phyloP scores from a whole-genome alignment of 2,797 vertebrate genomes.

The Squalus acanthias region DNA sequence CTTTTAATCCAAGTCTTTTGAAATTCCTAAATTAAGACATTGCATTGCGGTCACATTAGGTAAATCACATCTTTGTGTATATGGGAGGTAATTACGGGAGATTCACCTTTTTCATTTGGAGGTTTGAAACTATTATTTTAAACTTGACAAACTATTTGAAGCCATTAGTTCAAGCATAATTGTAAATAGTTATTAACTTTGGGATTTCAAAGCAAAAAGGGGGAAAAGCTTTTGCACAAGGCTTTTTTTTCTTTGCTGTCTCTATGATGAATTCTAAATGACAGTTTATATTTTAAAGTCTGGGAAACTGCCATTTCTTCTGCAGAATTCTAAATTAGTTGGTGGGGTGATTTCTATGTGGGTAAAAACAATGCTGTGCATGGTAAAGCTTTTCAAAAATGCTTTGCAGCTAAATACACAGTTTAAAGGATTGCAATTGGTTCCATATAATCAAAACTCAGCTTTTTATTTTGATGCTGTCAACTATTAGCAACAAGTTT shows the following conservation, averaged over 20 bases:
- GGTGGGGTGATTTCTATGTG: too few species aligned
- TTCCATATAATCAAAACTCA: too few species aligned
- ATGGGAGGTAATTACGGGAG: background rate
- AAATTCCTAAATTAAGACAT: background rate
- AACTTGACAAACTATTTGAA: background rate
- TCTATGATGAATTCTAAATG: too few species aligned
- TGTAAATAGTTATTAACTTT: background rate
- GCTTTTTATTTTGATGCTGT: background rate
- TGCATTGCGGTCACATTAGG: background rate
- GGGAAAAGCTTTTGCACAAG: background rate
- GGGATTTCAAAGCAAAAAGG: background rate
- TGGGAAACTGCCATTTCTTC: too few species aligned
- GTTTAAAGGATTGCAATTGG: too few species aligned
- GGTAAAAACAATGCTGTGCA: too few species aligned
- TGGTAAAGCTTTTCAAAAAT: too few species aligned
- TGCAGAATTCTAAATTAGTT: too few species aligned
- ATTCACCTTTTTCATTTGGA: background rate
- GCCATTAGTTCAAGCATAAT: background rate
- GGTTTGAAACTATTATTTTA: background rate
- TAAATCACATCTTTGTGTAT: background rate
- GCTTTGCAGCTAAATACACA: too few species aligned
- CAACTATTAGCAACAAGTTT: background rate
- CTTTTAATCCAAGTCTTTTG: background rate
- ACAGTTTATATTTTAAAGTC: too few species aligned
- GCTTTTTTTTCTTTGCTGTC: background rate